Evolutionary conservation across 92 coral and sea anemone genomes (phyloP).

Genomic region (Zoanthus gigantus): DNA sequence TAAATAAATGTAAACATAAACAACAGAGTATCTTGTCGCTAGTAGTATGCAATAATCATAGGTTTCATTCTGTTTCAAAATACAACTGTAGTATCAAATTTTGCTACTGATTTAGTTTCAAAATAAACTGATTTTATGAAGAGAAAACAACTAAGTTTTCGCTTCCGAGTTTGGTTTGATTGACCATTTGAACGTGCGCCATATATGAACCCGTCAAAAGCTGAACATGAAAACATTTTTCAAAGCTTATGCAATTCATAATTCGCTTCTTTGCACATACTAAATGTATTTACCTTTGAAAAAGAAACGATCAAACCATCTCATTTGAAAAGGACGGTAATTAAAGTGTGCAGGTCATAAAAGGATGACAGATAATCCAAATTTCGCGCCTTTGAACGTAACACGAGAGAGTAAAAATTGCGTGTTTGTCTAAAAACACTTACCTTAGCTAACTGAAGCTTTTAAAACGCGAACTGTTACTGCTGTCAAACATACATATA

Average conservation of each 20-base stretch:
- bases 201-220: neutral
- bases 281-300: neutral
- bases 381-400: constrained; percentile 64
- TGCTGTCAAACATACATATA: constrained; percentile 7
- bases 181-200: neutral
- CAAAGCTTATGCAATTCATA: neutral
- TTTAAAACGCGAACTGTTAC: neutral
- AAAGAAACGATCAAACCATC: constrained; percentile 14
- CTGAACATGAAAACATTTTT: neutral
- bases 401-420: constrained; percentile 8
- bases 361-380: constrained; percentile 40
- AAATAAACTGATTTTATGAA: neutral
- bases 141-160: neutral
- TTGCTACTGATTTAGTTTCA: neutral
- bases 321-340: neutral
- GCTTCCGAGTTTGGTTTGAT: too few species aligned
- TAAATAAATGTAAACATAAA: neutral
- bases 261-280: neutral
- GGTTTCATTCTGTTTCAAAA: too few species aligned
- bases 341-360: neutral
- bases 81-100: too few species aligned
- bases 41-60: neutral
- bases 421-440: constrained; percentile 1
- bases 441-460: constrained; percentile 20
- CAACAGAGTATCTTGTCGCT: neutral